A percentile compares a stretch with the other conserved stretches of the same genome.
Conservation (phyloP, 2,797 vertebrate genomes). For the Enteromius thamalakanensis region DNA sequence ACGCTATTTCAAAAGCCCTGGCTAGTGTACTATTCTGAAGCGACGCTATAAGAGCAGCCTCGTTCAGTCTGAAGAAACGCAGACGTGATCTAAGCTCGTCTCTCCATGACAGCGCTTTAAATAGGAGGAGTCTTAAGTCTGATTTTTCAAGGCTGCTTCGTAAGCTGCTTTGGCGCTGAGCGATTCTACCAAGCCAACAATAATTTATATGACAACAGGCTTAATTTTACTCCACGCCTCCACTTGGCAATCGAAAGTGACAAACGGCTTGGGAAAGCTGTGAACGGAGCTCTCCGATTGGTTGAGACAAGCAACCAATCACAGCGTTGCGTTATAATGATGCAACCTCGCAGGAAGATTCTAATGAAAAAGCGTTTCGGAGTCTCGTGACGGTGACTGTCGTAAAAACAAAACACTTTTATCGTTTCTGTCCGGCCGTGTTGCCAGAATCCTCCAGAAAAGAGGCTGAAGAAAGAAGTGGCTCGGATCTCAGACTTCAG, state of each 20-base stretch:
- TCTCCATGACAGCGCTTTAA: slow-evolving; percentile 63
- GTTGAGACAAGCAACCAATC: background rate
- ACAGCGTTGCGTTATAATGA: background rate
- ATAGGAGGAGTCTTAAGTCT: slow-evolving; percentile 73
- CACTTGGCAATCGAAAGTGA: slow-evolving; percentile 15
- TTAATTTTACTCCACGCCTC: slow-evolving; percentile 65
- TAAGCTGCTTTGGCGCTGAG: slow-evolving; percentile 80
- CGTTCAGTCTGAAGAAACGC: background rate
- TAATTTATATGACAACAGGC: slow-evolving; percentile 83
- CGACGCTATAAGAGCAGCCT: background rate
- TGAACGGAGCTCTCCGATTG: background rate
- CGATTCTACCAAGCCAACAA: slow-evolving; percentile 76
- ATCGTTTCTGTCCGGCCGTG: background rate
- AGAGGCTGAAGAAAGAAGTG: slow-evolving; percentile 50
- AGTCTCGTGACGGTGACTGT: background rate
- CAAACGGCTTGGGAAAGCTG: background rate
- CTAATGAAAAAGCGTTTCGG: background rate
- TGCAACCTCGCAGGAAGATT: background rate
- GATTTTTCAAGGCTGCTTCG: slow-evolving; percentile 73
- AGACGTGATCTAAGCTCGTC: slow-evolving; percentile 51
- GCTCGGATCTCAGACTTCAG: slow-evolving; percentile 66
- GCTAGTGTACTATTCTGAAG: background rate
- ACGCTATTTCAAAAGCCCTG: background rate
- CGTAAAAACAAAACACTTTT: background rate
- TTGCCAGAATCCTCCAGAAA: background rate